Base-by-base conservation (phyloP, 2,888 invertebrate species). In the Polylopha cassiicola region DNA sequence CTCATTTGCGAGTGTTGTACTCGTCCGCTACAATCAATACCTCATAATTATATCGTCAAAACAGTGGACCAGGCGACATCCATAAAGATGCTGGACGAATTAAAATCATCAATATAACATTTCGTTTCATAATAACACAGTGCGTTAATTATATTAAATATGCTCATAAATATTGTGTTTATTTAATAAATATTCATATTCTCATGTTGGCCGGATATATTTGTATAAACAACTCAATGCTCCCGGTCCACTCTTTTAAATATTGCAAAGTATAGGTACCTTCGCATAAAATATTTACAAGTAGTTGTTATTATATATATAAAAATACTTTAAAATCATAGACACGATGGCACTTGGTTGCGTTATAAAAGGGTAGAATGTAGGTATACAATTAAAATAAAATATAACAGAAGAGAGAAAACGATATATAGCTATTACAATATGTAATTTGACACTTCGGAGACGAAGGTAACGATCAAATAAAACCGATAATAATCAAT, bases 281-380 rank as follows among this genome's bases (percentile, higher is more conserved):
- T n/a, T 70, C 55, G 67, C 52, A 56, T 61, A 50, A 62, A 57
- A 60, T 81, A 79, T 80, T 78, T 79, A 81, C 79, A 81, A 63
- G n/a, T n/a, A n/a, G n/a, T n/a, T n/a, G n/a, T n/a, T n/a, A n/a
- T 29, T 30, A 68, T 65, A 71, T 53, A 64, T 70, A 76, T 68
- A 78, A 74, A 80, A 79, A 79, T 79, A 80, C 74, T 68, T 75
- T 73, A 72, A 75, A 69, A 74, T 68, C 61, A 76, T 71, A 79
- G 75, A 74, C 62, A 75, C 67, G 67, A 84, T 84, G 84, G 84
- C 84, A 84, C 84, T 82, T 72, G 79, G 78, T 84, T 77, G 80
- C 80, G 71, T 77, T 68, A 67, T 66, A 69, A 66, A 61, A 68
- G 60, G 64, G 61, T 58, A 58, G 63, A 66, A 56, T 65, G 60